Evolutionary conservation across 2,888 invertebrate species (phyloP), one percentile per base, ranked within the genome.

Genomic region (Bedellia somnulentella): DNA sequence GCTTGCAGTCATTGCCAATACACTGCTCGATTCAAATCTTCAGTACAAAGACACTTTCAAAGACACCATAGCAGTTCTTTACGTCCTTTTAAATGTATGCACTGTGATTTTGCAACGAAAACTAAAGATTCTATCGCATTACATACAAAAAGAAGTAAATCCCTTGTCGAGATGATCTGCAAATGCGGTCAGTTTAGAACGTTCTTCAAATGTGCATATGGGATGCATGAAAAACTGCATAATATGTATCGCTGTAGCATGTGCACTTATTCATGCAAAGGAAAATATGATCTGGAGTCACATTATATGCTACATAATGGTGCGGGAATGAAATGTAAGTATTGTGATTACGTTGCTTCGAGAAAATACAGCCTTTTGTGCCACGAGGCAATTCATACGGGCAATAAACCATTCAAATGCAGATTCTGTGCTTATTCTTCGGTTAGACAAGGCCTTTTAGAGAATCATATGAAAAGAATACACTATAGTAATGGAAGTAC

Each of bases 91-190:
- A 58, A 58, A 32, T 70, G 68, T 26, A 30, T 48, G 0, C 60
- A 63, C 24, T 70, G 68, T 27, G 60, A 59, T 15, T 68, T 66
- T 22, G 51, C 57, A 0, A 63, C 67, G 0, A 67, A 67, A 45
- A 68, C 67, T 0, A 61, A 62, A 38, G 68, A 70, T 9, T 60
- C 64, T 23, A 62, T 67, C 4, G 40, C 56, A 0, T 36, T 67
- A 8, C 68, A 68, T 26, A 61, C 54, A n/a, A 64, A 62, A 35
- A 32, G 66, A 1, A 66, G 63, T 26, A 41, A 46, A 6, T 51
- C 57, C 0, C 46, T 49, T 0, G 24, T 32, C 0, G 4, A 29
- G 0, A 27, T 64, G 0, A 30, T 6, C 0, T 70, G 68, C 26
- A 35, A 36, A 2, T 32, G 32, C 0, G 66, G 68, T 29, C 25